Evolutionary conservation across 2,113 vertebrate genomes (phyloP).

Genomic region (Heterotis niloticus): DNA sequence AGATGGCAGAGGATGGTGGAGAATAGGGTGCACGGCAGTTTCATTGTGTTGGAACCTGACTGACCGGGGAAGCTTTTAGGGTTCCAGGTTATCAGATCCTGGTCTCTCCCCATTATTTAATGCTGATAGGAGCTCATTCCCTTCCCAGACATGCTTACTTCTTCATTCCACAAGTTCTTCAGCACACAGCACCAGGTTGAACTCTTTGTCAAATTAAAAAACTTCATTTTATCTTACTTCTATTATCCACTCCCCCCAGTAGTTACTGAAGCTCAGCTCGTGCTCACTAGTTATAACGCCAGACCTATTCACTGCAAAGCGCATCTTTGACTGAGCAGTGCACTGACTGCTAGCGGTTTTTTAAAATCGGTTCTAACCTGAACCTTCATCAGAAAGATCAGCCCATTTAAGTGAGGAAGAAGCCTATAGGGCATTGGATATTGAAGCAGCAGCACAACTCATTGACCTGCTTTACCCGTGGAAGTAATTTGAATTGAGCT

Average conservation of each 20-base stretch:
- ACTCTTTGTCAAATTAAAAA: no score
- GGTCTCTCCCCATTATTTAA: slow-evolving; percentile 59
- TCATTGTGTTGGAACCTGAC: slow-evolving; percentile 69
- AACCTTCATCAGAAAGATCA: neutral
- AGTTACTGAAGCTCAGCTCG: neutral
- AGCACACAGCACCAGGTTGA: neutral
- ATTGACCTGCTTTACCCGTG: neutral
- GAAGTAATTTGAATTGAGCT: slow-evolving; percentile 48
- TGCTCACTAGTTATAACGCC: no score
- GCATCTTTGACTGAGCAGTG: neutral
- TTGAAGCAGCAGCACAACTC: neutral
- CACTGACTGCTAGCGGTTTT: neutral
- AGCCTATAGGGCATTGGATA: neutral
- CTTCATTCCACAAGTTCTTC: neutral
- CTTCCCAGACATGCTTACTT: slow-evolving; percentile 33
- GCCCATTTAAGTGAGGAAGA: neutral
- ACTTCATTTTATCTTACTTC: no score
- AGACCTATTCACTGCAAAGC: neutral
- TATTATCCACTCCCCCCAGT: no score
- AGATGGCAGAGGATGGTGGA: slow-evolving; percentile 46
- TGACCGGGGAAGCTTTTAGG: slow-evolving; percentile 66
- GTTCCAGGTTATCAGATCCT: slow-evolving; percentile 69
- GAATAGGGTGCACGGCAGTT: slow-evolving; percentile 53
- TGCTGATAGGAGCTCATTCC: slow-evolving; percentile 40
- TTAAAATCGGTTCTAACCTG: neutral